A percentile compares a stretch with the other conserved stretches of the same genome.
Conservation (phyloP, 2,888 invertebrate genomes). For the Synergus itoensis region DNA sequence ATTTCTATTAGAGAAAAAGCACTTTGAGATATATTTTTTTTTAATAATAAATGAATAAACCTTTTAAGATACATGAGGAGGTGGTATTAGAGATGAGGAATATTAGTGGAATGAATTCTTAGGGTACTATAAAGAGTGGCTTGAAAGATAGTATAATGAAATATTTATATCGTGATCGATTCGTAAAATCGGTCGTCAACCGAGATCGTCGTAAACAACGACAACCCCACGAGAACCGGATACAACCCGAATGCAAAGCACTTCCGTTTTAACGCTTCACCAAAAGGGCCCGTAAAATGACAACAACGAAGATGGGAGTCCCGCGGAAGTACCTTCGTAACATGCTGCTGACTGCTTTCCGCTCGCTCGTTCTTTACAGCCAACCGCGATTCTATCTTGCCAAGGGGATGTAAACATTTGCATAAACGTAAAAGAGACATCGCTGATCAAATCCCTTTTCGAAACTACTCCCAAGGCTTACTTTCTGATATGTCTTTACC, state of each 20-base stretch:
- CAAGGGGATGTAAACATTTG: conserved; percentile 61
- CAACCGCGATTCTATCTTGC: conserved; percentile 36
- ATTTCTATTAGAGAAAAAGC: conserved; percentile 19
- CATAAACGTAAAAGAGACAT: conserved; percentile 61
- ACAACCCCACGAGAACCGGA: conserved; percentile 13
- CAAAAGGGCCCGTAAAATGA: conserved; percentile 48
- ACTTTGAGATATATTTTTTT: too few relatives aligned
- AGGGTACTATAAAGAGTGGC: background rate
- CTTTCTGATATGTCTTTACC: conserved; percentile 12
- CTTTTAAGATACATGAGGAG: background rate
- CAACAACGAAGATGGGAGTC: conserved; percentile 35
- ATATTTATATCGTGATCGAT: conserved; percentile 53
- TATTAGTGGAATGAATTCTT: conserved; percentile 8
- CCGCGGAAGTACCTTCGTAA: conserved; percentile 40
- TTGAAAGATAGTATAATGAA: conserved; percentile 46
- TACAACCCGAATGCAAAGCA: conserved; percentile 44
- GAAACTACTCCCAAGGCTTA: conserved; percentile 23
- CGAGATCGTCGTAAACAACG: conserved; percentile 40
- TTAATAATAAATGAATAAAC: conserved; percentile 18
- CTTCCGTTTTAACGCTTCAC: conserved; percentile 48
- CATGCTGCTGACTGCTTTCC: conserved; percentile 38
- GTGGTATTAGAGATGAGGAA: conserved; percentile 5
- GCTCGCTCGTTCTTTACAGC: conserved; percentile 5
- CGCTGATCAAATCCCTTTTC: conserved; percentile 29
- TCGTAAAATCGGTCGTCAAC: conserved; percentile 50